A percentile compares a stretch with the other conserved stretches of the same genome.
Conservation (phyloP, 2,113 vertebrate species). For the Solea solea region DNA sequence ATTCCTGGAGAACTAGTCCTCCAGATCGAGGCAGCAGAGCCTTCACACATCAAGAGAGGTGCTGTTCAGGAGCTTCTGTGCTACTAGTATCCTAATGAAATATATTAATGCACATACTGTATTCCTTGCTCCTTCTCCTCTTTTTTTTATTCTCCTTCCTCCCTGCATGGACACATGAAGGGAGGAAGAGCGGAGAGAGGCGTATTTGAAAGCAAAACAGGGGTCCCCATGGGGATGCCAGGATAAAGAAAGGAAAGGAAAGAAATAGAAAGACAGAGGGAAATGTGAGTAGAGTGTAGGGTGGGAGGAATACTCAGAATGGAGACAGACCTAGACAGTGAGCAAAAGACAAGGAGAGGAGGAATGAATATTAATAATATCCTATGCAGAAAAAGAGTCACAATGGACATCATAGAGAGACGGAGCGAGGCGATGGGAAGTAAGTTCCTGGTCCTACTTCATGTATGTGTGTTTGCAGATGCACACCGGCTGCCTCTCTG, state of each 20-base stretch:
- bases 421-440: slow-evolving; percentile 77
- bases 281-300: slow-evolving; percentile 60
- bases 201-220: slow-evolving; percentile 81
- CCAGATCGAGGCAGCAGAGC: slow-evolving; percentile 45
- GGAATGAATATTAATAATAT: slow-evolving; percentile 74
- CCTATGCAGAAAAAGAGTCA: slow-evolving; percentile 58
- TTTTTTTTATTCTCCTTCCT: slow-evolving; percentile 65
- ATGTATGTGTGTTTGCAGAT: slow-evolving; percentile 27
- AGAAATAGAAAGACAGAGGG: slow-evolving; percentile 63
- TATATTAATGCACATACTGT: slow-evolving; percentile 73
- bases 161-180: slow-evolving; percentile 73
- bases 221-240: slow-evolving; percentile 79
- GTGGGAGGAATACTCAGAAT: slow-evolving; percentile 59
- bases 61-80: slow-evolving; percentile 60
- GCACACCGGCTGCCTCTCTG: background rate
- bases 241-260: slow-evolving; percentile 69
- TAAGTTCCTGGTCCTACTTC: slow-evolving; percentile 40
- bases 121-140: slow-evolving; percentile 61
- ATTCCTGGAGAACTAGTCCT: slow-evolving; percentile 63
- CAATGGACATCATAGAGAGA: slow-evolving; percentile 81
- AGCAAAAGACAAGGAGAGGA: slow-evolving; percentile 72
- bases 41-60: slow-evolving; percentile 69
- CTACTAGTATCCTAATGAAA: slow-evolving; percentile 75
- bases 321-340: slow-evolving; percentile 76
- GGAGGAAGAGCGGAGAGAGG: slow-evolving; percentile 73